Evolutionary conservation across 2,888 invertebrate species (phyloP).

Genomic region (Macrosiphum euphorbiae): DNA sequence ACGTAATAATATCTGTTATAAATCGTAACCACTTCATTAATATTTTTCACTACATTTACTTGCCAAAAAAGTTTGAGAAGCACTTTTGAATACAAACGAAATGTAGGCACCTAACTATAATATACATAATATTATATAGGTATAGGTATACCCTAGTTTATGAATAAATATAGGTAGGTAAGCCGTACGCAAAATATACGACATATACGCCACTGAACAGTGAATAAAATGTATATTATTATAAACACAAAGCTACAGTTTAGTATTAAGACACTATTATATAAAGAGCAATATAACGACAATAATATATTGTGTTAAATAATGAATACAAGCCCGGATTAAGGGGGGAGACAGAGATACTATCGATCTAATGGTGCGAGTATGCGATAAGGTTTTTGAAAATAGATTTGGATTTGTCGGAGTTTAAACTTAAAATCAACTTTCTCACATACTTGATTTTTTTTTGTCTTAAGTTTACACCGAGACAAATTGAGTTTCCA

Average conservation of each 20-base stretch:
- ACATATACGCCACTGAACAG: neutral
- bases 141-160: too few relatives aligned
- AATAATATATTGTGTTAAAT: neutral
- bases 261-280: neutral
- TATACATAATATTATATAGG: too few relatives aligned
- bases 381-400: neutral
- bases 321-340: neutral
- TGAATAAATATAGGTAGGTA: too few relatives aligned
- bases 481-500: neutral
- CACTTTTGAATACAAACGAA: neutral
- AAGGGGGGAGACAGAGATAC: neutral
- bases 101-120: neutral
- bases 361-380: neutral
- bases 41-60: neutral
- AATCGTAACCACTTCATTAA: neutral
- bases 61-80: neutral
- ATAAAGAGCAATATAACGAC: neutral
- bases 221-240: neutral
- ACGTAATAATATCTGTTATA: neutral
- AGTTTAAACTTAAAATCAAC: neutral
- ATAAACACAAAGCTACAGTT: neutral
- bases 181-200: neutral
- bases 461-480: neutral
- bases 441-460: neutral
- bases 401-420: neutral